Evolutionary conservation across 2,113 vertebrate species (phyloP).

Genomic region (Myanophis thanlyinensis): DNA sequence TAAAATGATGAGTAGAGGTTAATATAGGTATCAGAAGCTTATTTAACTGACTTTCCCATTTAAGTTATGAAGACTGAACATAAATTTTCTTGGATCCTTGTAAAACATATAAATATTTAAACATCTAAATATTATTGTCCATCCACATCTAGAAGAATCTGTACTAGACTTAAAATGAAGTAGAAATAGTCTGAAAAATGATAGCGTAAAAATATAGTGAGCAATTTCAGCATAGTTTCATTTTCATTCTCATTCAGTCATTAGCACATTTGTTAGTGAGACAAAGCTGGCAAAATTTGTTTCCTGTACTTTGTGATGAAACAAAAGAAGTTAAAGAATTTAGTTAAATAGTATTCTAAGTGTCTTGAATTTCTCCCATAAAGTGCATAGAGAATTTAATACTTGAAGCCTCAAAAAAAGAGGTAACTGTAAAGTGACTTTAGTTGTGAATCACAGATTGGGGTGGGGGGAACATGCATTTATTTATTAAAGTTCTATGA

Average conservation of each 20-base stretch:
- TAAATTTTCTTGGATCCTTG: not conserved
- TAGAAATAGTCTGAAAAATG: not conserved
- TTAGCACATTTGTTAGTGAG: not conserved
- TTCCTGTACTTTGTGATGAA: not conserved
- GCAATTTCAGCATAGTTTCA: not conserved
- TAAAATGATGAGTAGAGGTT: no score
- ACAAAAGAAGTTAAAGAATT: not conserved
- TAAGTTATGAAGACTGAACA: not conserved
- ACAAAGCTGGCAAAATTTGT: not conserved
- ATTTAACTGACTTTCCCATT: not conserved
- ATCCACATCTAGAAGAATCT: not conserved
- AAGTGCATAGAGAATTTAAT: not conserved
- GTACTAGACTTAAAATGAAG: not conserved
- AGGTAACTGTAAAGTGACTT: not conserved
- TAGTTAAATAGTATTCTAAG: not conserved
- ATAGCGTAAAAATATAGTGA: not conserved
- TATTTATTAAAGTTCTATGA: no score
- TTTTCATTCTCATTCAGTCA: not conserved
- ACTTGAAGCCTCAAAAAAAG: not conserved
- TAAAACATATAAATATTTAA: not conserved
- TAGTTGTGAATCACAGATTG: not conserved
- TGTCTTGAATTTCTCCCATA: not conserved
- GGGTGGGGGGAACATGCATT: not conserved
- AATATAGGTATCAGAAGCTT: not conserved
- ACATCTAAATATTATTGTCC: not conserved